Evolutionary conservation across 2,888 invertebrate genomes (phyloP).

Genomic region (Alentia gelatinosa): DNA sequence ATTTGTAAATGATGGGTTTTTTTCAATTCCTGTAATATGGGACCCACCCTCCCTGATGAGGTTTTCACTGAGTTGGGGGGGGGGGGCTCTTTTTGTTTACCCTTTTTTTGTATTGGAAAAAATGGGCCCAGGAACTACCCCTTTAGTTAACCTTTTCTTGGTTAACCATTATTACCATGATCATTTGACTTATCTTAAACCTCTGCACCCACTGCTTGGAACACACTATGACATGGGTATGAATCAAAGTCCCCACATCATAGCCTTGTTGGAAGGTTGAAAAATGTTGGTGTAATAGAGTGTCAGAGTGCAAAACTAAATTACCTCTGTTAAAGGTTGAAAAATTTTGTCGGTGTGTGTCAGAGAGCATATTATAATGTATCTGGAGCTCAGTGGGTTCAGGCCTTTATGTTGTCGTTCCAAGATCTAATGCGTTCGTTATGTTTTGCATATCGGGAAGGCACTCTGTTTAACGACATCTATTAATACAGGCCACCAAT

Average conservation of each 20-base stretch:
- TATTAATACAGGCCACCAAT: conserved; percentile 87
- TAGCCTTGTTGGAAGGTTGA: no score
- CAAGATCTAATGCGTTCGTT: neutral
- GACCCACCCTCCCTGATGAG: neutral
- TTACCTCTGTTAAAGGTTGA: no score
- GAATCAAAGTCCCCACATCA: no score
- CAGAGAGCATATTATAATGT: neutral
- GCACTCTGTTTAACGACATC: neutral
- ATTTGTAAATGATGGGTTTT: neutral
- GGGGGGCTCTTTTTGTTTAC: neutral
- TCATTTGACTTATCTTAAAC: no score
- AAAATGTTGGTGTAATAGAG: no score
- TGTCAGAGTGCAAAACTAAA: no score
- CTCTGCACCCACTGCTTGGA: no score
- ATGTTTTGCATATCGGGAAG: neutral
- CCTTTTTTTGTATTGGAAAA: neutral
- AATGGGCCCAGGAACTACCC: neutral
- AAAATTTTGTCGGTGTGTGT: no score
- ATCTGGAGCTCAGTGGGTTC: neutral
- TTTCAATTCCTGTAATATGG: neutral
- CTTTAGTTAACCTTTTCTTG: no score
- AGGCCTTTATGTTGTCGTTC: neutral
- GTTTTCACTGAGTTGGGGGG: no score
- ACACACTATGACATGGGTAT: no score
- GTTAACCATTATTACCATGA: no score